Evolutionary conservation across 2,113 vertebrate species (phyloP), one percentile per base, ranked within the genome.

Genomic region (Hippocampus guttulatus): DNA sequence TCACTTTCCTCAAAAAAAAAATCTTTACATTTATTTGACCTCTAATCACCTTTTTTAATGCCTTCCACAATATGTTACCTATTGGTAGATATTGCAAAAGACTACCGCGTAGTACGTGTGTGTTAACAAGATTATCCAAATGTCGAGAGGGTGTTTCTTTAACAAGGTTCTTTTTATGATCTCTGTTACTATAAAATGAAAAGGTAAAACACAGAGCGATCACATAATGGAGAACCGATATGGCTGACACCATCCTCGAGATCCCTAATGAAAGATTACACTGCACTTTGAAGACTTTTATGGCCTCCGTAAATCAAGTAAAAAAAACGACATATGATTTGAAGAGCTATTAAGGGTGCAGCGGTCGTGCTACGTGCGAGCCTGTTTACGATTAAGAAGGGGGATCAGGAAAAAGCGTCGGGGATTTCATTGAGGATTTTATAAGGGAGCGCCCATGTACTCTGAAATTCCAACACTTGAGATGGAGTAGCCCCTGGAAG

Each of bases 211-310:
- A 90, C 71, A 43, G 80, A 89, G 91, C 89, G 90, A 92, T 93
- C 93, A 92, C 91, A 90, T 93, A 93, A 93, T 92, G 89, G 92
- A 93, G 85, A 92, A 89, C 92, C 93, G 91, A 91, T 88, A 92
- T 76, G 81, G 69, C 83, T 82, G 83, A 92, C 90, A 91, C 83
- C 80, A 78, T 91, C 84, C 72, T 87, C 73, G 41, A 81, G 81
- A 90, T 92, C 85, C 84, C 90, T 91, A 91, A 94, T 92, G 88
- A 92, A 92, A 94, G 90, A 91, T 92, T 91, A 92, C 85, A 68
- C 88, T 85, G 83, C 88, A 93, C 92, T 94, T 93, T 93, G 91
- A 93, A 94, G 91, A 91, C 81, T 89, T 92, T 92, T 92, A 93
- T 75, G 84, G 88, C 89, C 84, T 89, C 84, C 87, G 88, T 92